A percentile compares a stretch with the other conserved stretches of the same genome.
Conservation (phyloP, 1,140 invertebrate genomes). For the Drosophila arizonae region DNA sequence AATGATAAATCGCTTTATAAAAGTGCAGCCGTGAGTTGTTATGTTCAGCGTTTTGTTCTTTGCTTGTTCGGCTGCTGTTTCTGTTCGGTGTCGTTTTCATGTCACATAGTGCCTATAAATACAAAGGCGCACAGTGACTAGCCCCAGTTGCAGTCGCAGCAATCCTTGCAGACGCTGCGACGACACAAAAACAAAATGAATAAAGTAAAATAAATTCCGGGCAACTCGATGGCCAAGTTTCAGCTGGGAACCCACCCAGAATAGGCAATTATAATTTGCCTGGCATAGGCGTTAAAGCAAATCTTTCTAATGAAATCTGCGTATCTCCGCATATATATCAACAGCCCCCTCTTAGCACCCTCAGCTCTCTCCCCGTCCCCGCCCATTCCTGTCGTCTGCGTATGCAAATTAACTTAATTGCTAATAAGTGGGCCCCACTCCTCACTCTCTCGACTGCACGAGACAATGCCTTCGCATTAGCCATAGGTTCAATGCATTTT, state of each 20-base stretch:
- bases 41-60: conserved; percentile 31
- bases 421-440: conserved; percentile 62
- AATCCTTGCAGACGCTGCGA: conserved; percentile 72
- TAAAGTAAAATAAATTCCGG: background rate
- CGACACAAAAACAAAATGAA: conserved; percentile 27
- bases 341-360: conserved; percentile 1
- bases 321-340: conserved; percentile 38
- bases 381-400: conserved; percentile 70
- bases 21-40: conserved; percentile 72
- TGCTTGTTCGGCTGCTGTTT: conserved; percentile 38
- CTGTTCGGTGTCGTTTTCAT: conserved; percentile 51
- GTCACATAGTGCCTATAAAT: conserved; percentile 57
- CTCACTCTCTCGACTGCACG: background rate
- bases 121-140: conserved; percentile 16
- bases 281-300: conserved; percentile 45
- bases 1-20: conserved; percentile 82
- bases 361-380: background rate
- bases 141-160: conserved; percentile 2
- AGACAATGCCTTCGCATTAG: conserved; percentile 39
- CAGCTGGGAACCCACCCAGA: conserved; percentile 61
- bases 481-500: conserved; percentile 78
- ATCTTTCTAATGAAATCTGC: conserved; percentile 75
- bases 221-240: conserved; percentile 9
- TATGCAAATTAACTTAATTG: conserved; percentile 81
- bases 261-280: conserved; percentile 74